Conservation (phyloP, 2,113 vertebrate species). For the Gymnobelideus leadbeateri region DNA sequence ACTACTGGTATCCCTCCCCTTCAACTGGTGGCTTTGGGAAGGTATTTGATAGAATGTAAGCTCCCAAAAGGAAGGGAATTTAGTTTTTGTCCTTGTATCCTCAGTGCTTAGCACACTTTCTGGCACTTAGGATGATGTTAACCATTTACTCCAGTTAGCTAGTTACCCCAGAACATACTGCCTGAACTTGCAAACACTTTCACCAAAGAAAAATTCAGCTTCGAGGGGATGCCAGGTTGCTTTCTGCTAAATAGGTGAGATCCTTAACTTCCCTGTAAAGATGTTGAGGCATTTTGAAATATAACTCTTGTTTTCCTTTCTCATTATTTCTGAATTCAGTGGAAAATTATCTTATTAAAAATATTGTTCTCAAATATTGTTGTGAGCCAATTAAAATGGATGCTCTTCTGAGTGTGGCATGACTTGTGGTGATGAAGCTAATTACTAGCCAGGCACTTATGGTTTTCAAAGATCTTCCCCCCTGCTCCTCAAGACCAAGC, state of each 20-base stretch:
- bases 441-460: conserved; percentile 16
- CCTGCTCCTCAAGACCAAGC: conserved; percentile 24
- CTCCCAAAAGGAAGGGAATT: not conserved
- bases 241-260: conserved; percentile 23
- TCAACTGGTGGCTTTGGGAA: not conserved
- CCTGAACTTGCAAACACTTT: not conserved
- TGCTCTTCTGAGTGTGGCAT: conserved; percentile 25
- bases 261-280: conserved; percentile 28
- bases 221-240: conserved; percentile 19
- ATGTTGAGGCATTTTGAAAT: conserved; percentile 46
- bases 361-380: conserved; percentile 64
- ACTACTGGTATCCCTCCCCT: not conserved
- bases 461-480: too few species aligned
- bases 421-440: conserved; percentile 20
- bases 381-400: conserved; percentile 61
- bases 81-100: not conserved
- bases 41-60: not conserved
- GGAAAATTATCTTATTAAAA: conserved; percentile 59
- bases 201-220: conserved; percentile 12
- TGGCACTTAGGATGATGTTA: not conserved
- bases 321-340: conserved; percentile 62
- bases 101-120: not conserved
- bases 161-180: not conserved
- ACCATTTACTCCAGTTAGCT: not conserved
- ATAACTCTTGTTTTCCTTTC: conserved; percentile 25